Conservation (phyloP, 2,113 vertebrate species). For the Murina feae region DNA sequence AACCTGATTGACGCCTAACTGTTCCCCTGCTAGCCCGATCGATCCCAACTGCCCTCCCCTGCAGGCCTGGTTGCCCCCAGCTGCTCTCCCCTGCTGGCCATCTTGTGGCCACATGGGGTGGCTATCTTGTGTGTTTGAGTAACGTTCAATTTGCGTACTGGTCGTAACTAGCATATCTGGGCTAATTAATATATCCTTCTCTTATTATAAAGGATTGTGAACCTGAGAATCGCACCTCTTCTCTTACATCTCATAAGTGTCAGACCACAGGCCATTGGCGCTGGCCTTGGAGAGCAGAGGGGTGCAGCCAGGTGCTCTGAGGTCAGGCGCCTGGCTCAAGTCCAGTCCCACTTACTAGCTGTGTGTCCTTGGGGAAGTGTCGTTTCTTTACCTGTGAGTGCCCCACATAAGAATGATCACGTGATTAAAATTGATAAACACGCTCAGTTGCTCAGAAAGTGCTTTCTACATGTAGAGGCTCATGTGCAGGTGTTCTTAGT, state of each 20-base stretch:
- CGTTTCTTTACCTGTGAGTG: neutral
- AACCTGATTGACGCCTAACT: too few species aligned
- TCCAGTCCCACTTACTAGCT: neutral
- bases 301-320: neutral
- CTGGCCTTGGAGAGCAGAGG: neutral
- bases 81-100: too few species aligned
- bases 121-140: too few species aligned
- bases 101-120: too few species aligned
- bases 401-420: neutral
- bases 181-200: too few species aligned
- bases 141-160: too few species aligned
- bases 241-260: neutral
- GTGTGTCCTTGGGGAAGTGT: neutral
- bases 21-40: too few species aligned
- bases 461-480: neutral
- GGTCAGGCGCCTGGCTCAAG: neutral
- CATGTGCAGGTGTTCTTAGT: neutral
- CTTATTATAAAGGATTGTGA: too few species aligned
- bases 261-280: rapidly evolving
- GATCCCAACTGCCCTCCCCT: too few species aligned
- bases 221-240: neutral
- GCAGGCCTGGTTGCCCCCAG: too few species aligned
- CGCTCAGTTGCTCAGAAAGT: neutral
- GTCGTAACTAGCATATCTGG: too few species aligned
- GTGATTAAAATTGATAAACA: neutral